Base-by-base conservation (phyloP, 2,888 invertebrate genomes). In the Trilocha varians region DNA sequence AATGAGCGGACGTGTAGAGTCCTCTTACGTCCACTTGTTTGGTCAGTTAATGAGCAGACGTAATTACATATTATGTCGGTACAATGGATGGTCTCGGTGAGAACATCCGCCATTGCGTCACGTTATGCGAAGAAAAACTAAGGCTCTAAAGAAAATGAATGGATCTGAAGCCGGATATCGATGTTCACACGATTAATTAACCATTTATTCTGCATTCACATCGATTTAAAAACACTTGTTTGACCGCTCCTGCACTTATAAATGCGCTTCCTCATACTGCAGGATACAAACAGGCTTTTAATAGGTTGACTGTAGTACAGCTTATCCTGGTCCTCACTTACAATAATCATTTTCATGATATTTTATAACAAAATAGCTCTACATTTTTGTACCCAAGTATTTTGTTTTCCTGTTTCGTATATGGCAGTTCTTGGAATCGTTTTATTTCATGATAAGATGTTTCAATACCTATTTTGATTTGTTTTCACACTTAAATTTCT, bases 41-140 rank as follows among this genome's bases (percentile, higher is more conserved):
- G 42, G 42, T 43, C 46, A 47, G 43, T 53, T 56, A 54, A 61
- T 57, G 56, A 55, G 48, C 47, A 47, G 52, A 49, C 40, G 47
- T 48, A 55, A 57, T 59, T 53, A 59, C 34, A 40, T 43, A 40
- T 59, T 53, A 62, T 57, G 53, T 59, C 49, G 50, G 53, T 48
- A 62, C 57, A 59, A 58, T 57, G 47, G 55, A 49, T 48, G 41
- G 43, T 44, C 46, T 53, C 49, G 48, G 51, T 43, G 44, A 46
- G 49, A 48, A 74, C 74, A 78, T 78, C 78, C 78, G 77, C 65
- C 57, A 78, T 78, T 75, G 71, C 78, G 69, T 83, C 78, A 82
- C 69, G 64, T 64, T 41, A 70, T 50, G 48, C 54, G 59, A 79
- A n/a, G 77, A 82, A 80, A 82, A 80, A 83, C 73, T 67, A 52